Base-by-base conservation (phyloP, 2,113 vertebrate species). In the Carlito syrichta region DNA sequence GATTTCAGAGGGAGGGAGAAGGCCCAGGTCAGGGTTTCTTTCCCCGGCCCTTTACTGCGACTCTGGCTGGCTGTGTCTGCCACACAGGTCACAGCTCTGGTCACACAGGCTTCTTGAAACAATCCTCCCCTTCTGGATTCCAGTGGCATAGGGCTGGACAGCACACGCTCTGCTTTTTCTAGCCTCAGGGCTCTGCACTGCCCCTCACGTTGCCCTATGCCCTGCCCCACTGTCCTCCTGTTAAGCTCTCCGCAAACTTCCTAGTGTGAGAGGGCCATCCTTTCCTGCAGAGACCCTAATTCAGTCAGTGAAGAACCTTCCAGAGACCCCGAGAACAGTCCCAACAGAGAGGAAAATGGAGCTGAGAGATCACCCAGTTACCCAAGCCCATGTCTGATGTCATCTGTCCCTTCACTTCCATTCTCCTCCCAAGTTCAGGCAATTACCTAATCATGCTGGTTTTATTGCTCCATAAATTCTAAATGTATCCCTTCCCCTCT, bases 381-480 rank as follows among this genome's bases (percentile, higher is more conserved):
- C 48, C 63, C 56, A 20, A 45, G 69, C 82, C 38, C 91, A 43
- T 3, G 30, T 9, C 45, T 76, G 91, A 77, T 43, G 9, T 92
- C 85, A 84, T 95, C 50, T 6, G 20, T 30, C 40, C 62, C 71
- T 66, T 73, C 32, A 50, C 19, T 88, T 40, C 27, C 69, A 48
- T 66, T 71, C 66, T 69, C 83, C 77, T 93, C 50, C 83, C 71
- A 52, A 58, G n/a, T n/a, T 22, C 35, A 71, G 74, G 83, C 85
- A 73, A 68, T 87, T 92, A 93, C 77, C 97, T 93, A 82, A 94
- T 85, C 82, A 96, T 40, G 40, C 45, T 63, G 58, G 58, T 62
- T 96, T 96, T 97, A 94, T 92, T 90, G 56, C 89, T 81, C 63
- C 94, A 69, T 95, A 95, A 90, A 95, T 79, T 79, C 86, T 90